Conservation (phyloP, 2,113 vertebrate species). For the Columba janthina region DNA sequence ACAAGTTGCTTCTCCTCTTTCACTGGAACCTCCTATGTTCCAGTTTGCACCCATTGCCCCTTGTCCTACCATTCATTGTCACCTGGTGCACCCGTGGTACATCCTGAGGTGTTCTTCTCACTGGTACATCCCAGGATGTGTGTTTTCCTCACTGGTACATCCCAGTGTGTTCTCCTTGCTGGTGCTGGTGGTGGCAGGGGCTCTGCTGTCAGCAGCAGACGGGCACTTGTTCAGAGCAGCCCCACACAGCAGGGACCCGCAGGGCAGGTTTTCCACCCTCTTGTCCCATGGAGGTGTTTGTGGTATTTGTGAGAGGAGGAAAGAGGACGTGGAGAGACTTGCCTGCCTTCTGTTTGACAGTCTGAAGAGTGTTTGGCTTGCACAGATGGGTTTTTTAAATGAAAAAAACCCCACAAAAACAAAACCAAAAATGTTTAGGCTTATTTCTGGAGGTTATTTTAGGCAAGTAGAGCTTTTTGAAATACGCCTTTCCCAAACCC, state of each 20-base stretch:
- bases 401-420: neutral
- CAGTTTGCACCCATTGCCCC: too few relatives aligned
- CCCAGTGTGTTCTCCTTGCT: neutral
- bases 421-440: neutral
- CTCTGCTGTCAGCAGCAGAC: neutral
- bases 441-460: conserved; percentile 30
- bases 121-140: too few relatives aligned
- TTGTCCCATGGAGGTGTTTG: conserved; percentile 28
- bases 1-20: too few relatives aligned
- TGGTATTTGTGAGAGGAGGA: neutral
- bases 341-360: conserved; percentile 54
- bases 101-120: too few relatives aligned
- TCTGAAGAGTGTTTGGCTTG: conserved; percentile 44
- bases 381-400: conserved; percentile 44
- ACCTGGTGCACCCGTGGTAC: too few relatives aligned
- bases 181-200: neutral
- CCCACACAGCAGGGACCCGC: neutral
- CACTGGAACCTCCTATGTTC: too few relatives aligned
- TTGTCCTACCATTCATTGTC: too few relatives aligned
- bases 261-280: neutral
- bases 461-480: conserved; percentile 40
- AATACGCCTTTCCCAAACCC: conserved; percentile 25
- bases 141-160: neutral
- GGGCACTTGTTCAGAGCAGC: neutral
- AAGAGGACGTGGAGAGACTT: neutral